These are phyloP conservation scores for Drosophila lutescens DNA, from an alignment of 2,888 invertebrate genomes.

Conservation along the genomic window DNA sequence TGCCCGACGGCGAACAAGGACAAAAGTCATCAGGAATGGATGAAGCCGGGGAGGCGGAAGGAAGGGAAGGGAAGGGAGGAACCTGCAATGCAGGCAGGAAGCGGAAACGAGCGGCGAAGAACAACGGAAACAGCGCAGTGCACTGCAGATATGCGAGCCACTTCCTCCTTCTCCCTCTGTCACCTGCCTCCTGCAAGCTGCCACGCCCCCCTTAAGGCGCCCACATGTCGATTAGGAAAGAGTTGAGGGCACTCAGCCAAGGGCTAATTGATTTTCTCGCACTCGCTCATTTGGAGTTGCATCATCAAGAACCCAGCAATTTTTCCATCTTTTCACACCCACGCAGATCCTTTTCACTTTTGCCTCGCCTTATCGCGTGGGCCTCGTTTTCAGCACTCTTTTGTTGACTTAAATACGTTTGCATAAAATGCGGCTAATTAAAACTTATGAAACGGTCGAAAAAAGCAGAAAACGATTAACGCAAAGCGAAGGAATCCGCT, in stretches of 20 bases:
- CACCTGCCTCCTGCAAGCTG: background rate
- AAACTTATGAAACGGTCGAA: constrained; percentile 62
- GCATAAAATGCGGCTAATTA: constrained; percentile 78
- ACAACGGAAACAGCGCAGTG: constrained; percentile 51
- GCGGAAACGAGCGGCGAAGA: constrained; percentile 59
- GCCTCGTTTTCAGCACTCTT: constrained; percentile 30
- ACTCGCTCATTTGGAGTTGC: constrained; percentile 28
- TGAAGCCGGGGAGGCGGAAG: background rate
- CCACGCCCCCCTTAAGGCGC: background rate
- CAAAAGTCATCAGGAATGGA: constrained; percentile 51
- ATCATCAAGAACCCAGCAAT: background rate
- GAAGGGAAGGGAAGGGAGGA: background rate
- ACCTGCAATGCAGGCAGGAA: constrained; percentile 50
- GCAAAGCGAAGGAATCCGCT: constrained; percentile 28
- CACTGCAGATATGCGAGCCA: constrained; percentile 54
- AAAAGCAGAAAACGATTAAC: constrained; percentile 32
- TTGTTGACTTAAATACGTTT: constrained; percentile 65
- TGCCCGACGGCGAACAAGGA: constrained; percentile 47
- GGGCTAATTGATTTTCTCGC: constrained; percentile 71
- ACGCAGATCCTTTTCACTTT: constrained; percentile 9
- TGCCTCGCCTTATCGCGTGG: constrained; percentile 8
- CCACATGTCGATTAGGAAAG: constrained; percentile 35
- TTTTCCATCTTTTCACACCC: constrained; percentile 4
- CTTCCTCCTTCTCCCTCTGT: background rate
- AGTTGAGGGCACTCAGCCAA: constrained; percentile 17